A percentile compares a stretch with the other conserved stretches of the same genome.
phyloP scores from a whole-genome alignment of 2,113 vertebrate species.

The Paralichthys olivaceus region DNA sequence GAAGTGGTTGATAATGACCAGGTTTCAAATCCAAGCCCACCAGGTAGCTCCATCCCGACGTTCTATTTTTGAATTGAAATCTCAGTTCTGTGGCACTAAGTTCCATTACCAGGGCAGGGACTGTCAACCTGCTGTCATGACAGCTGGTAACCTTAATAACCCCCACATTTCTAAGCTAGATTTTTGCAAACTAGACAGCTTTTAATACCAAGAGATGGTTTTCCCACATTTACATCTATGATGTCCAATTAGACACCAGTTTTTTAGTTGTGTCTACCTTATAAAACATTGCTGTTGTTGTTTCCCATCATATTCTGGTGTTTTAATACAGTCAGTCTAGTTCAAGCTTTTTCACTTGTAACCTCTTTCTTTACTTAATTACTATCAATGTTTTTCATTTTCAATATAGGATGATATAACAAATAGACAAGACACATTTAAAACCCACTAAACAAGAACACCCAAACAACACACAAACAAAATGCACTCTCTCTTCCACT shows the following conservation, averaged over 20 bases:
- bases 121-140: constrained; percentile 56
- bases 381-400: too few relatives aligned
- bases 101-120: constrained; percentile 42
- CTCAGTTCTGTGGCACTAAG: constrained; percentile 41
- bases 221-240: constrained; percentile 12
- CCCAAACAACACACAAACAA: too few relatives aligned
- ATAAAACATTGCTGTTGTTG: not conserved
- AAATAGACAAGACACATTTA: too few relatives aligned
- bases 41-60: constrained; percentile 13
- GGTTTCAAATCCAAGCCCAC: constrained; percentile 31
- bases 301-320: too few relatives aligned
- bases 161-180: not conserved
- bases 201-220: not conserved
- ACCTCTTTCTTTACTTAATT: too few relatives aligned
- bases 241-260: constrained; percentile 4
- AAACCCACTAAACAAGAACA: too few relatives aligned
- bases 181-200: constrained; percentile 28
- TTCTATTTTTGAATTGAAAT: constrained; percentile 62
- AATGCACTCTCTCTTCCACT: too few relatives aligned
- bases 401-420: too few relatives aligned
- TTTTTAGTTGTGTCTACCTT: constrained; percentile 1
- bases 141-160: constrained; percentile 34
- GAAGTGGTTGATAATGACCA: constrained; percentile 27
- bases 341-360: too few relatives aligned
- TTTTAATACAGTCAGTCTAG: constrained; percentile 9